These are phyloP conservation scores for Scortum barcoo DNA, from an alignment of 2,113 vertebrate species.

Conservation along the genomic window DNA sequence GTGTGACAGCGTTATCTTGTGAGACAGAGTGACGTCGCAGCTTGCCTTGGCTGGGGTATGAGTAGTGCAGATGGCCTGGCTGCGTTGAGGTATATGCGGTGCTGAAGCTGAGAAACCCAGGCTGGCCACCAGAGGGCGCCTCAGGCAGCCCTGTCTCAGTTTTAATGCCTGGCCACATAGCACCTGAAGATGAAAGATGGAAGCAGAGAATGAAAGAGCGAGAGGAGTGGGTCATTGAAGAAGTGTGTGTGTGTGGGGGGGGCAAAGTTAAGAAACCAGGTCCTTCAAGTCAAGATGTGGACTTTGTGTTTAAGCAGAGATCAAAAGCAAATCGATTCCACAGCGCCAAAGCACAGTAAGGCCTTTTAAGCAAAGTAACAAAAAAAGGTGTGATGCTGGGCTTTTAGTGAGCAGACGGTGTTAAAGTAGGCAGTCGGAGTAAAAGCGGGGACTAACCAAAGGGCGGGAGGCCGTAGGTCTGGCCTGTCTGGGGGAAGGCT, in stretches of 20 bases:
- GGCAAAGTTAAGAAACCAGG: slow-evolving; percentile 33
- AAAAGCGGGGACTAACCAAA: slow-evolving; percentile 89
- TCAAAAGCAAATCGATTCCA: slow-evolving; percentile 45
- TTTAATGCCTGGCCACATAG: slow-evolving; percentile 99
- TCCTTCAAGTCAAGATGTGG: slow-evolving; percentile 54
- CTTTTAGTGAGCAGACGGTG: slow-evolving; percentile 58
- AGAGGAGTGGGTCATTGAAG: slow-evolving; percentile 24
- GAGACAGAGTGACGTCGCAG: slow-evolving; percentile 61
- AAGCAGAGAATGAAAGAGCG: slow-evolving; percentile 66
- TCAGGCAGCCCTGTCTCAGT: slow-evolving; percentile 96
- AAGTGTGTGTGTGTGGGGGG: no score
- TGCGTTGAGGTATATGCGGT: slow-evolving; percentile 95
- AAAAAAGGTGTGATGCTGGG: slow-evolving; percentile 39
- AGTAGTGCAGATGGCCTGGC: slow-evolving; percentile 95
- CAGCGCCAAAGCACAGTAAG: slow-evolving; percentile 62
- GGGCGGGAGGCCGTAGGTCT: slow-evolving; percentile 97
- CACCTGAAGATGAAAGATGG: slow-evolving; percentile 87
- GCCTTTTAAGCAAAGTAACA: slow-evolving; percentile 48
- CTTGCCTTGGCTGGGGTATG: slow-evolving; percentile 97
- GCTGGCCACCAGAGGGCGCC: slow-evolving; percentile 94
- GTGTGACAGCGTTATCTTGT: slow-evolving; percentile 44
- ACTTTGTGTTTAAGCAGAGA: slow-evolving; percentile 52
- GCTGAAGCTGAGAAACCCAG: slow-evolving; percentile 98
- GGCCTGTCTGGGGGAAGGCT: slow-evolving; percentile 92
- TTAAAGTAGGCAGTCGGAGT: fast-evolving